A percentile compares a stretch with the other conserved stretches of the same genome.
Evolutionary conservation across 2,797 vertebrate genomes (phyloP).

Genomic region (Helarctos malayanus): DNA sequence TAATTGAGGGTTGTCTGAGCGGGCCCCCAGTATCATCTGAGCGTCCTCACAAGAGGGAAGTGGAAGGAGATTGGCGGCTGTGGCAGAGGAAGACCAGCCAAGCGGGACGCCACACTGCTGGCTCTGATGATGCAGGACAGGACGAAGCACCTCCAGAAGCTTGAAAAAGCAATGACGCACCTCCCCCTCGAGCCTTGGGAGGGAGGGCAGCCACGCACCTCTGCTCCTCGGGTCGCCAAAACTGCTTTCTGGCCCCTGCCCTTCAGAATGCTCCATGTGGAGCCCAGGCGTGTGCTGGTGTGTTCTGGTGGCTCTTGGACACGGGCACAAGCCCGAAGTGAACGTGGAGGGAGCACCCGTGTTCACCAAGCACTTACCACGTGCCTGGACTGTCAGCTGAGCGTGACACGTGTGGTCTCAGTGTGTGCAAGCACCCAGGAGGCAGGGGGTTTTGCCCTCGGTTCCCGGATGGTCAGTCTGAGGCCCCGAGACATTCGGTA

Average conservation of each 20-base stretch:
- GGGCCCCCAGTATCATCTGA: fast-evolving
- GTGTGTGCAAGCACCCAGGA: too few relatives aligned
- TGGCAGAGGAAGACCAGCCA: fast-evolving
- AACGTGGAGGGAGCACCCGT: background rate
- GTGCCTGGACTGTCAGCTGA: background rate
- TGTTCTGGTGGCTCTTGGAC: background rate
- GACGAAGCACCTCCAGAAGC: background rate
- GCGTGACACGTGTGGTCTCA: background rate
- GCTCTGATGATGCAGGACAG: background rate
- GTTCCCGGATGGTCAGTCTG: background rate
- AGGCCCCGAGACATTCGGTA: background rate
- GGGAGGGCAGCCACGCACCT: fast-evolving
- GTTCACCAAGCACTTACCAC: fast-evolving
- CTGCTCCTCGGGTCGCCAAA: too few relatives aligned
- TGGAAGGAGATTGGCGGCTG: background rate
- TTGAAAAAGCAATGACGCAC: too few relatives aligned
- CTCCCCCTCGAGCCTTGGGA: background rate
- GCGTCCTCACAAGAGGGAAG: background rate
- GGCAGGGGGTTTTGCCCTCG: too few relatives aligned
- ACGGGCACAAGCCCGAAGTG: background rate
- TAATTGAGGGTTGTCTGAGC: fast-evolving
- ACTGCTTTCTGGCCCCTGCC: fast-evolving
- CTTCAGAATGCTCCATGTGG: background rate
- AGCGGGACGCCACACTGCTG: fast-evolving
- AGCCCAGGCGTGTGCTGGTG: background rate